Conservation (phyloP, 2,888 invertebrate species). For the Oxycera nigricornis region DNA sequence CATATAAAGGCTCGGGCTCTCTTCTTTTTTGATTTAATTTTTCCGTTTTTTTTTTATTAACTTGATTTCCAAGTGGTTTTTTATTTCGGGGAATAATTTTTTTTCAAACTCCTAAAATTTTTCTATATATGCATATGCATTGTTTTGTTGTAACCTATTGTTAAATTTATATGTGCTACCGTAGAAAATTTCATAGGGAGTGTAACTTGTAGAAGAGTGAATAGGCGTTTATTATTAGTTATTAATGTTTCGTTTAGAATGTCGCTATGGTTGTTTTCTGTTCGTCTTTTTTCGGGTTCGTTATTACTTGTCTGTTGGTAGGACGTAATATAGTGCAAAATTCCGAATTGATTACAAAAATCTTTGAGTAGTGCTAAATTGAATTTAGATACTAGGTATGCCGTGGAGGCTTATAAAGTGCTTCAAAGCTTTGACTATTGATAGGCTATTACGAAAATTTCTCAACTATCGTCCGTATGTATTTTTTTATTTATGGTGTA, state of each 20-base stretch:
- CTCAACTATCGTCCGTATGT: too few species aligned
- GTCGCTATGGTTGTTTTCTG: conserved; percentile 40
- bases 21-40: conserved; percentile 29
- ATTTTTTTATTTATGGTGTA: too few species aligned
- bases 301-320: conserved; percentile 45
- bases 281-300: conserved; percentile 38
- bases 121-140: conserved; percentile 34
- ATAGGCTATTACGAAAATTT: conserved; percentile 19
- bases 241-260: conserved; percentile 42
- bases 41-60: conserved; percentile 14
- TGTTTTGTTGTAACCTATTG: conserved; percentile 29
- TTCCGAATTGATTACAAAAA: conserved; percentile 39
- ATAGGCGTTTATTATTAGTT: conserved; percentile 42
- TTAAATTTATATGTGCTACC: conserved; percentile 38
- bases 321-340: conserved; percentile 40
- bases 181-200: conserved; percentile 40
- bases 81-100: conserved; percentile 40
- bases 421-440: conserved; percentile 14
- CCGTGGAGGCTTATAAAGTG: conserved; percentile 29
- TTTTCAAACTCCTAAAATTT: conserved; percentile 38
- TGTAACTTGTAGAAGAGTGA: conserved; percentile 40
- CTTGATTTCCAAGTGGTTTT: conserved; percentile 22
- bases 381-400: conserved; percentile 38
- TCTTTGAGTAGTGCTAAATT: conserved; percentile 44
- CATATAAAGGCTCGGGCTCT: not conserved